These are phyloP conservation scores for Psix sp. DNA, from an alignment of 1,140 invertebrate genomes.

Conservation along the genomic window DNA sequence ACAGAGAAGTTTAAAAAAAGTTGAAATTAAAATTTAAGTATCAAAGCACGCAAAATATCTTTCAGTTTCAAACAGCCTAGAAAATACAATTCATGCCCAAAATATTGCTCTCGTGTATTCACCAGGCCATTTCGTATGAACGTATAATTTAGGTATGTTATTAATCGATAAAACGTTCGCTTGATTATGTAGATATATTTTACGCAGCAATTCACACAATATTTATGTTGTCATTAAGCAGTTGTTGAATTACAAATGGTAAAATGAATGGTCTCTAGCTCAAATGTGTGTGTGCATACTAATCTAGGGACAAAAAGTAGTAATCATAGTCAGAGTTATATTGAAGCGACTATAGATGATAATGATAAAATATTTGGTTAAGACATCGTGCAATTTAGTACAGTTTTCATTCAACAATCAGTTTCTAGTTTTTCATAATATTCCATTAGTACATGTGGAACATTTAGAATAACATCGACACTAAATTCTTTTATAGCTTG, in stretches of 20 bases:
- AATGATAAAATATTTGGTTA: too few species aligned
- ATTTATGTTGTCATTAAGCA: constrained; percentile 40
- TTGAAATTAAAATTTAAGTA: constrained; percentile 20
- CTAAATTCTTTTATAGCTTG: too few species aligned
- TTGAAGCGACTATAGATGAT: too few species aligned
- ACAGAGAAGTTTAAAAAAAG: constrained; percentile 23
- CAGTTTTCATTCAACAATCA: too few species aligned
- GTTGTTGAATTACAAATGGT: constrained; percentile 34
- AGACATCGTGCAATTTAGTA: too few species aligned
- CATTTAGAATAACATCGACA: too few species aligned
- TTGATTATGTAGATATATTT: constrained; percentile 64
- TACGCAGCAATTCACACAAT: constrained; percentile 20
- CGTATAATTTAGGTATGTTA: constrained; percentile 47
- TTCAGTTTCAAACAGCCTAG: constrained; percentile 9
- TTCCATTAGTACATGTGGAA: too few species aligned
- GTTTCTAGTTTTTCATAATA: too few species aligned
- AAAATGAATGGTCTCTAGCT: too few species aligned
- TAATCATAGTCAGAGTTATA: too few species aligned
- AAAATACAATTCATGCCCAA: constrained; percentile 43
- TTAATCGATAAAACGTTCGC: constrained; percentile 39
- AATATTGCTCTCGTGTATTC: constrained; percentile 58
- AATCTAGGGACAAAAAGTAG: too few species aligned
- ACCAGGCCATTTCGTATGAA: constrained; percentile 38
- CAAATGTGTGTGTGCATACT: too few species aligned
- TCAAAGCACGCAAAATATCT: constrained; percentile 19